These are phyloP conservation scores for Caracal caracal DNA, from an alignment of 2,113 vertebrate genomes.

Conservation along the genomic window DNA sequence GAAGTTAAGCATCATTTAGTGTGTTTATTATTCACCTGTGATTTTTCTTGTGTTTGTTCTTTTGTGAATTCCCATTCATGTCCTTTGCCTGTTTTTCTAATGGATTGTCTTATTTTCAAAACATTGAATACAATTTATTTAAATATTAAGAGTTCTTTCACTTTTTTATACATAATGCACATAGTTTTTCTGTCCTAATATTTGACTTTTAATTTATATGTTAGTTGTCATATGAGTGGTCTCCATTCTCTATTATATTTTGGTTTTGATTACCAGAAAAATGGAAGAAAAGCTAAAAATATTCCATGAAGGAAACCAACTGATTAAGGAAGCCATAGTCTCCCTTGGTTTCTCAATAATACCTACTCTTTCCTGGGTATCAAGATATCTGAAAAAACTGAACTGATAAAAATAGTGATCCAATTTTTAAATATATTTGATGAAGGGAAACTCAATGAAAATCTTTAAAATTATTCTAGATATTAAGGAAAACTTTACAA, in stretches of 20 bases:
- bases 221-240: not conserved
- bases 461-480: not conserved
- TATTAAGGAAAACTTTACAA: not conserved
- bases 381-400: not conserved
- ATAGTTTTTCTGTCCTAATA: not conserved
- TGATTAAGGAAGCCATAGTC: not conserved
- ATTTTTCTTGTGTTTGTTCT: not conserved
- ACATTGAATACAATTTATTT: not conserved
- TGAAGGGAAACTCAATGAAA: not conserved
- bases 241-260: not conserved
- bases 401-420: not conserved
- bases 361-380: not conserved
- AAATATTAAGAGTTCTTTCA: not conserved
- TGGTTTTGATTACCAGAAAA: not conserved
- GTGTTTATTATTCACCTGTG: not conserved
- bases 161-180: not conserved
- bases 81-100: not conserved
- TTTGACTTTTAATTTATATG: not conserved
- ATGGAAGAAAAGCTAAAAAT: not conserved
- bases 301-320: not conserved
- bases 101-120: not conserved
- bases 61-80: not conserved
- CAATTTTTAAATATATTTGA: not conserved
- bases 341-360: not conserved
- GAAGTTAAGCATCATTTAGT: not conserved